These are phyloP conservation scores for Fregata magnificens DNA, from an alignment of 2,113 vertebrate species.

Conservation along the genomic window DNA sequence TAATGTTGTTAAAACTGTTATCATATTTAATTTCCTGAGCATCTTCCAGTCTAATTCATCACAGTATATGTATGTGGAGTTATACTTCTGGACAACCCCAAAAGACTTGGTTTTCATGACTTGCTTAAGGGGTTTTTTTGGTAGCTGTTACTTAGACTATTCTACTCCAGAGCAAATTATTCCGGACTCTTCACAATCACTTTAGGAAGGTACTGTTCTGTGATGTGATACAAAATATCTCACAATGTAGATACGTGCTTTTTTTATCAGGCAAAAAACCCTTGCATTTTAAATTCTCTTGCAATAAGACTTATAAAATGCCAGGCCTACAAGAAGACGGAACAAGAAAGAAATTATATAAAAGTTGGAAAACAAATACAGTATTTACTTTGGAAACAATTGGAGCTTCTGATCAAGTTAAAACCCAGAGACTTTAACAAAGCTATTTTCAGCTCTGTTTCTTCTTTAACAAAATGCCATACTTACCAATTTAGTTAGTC, in stretches of 20 bases:
- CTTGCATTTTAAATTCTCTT: not conserved
- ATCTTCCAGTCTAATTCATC: not conserved
- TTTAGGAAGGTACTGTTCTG: not conserved
- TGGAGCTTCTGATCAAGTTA: not conserved
- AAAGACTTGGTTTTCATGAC: not conserved
- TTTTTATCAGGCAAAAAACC: not conserved
- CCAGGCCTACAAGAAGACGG: not conserved
- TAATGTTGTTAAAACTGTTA: not conserved
- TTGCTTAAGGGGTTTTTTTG: not conserved
- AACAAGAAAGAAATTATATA: not conserved
- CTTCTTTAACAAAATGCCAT: not conserved
- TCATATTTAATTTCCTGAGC: not conserved
- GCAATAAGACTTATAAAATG: not conserved
- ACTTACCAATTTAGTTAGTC: not conserved
- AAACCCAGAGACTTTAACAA: not conserved
- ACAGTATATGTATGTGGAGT: not conserved
- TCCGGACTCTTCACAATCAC: not conserved
- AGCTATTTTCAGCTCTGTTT: not conserved
- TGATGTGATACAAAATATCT: not conserved
- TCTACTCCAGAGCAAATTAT: not conserved
- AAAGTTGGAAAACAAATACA: not conserved
- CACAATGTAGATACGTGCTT: not conserved
- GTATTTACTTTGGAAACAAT: not conserved
- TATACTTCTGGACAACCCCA: not conserved
- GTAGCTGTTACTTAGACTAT: not conserved